These are phyloP conservation scores for Drosophila mercatorum DNA, from an alignment of 2,888 invertebrate species.

Conservation along the genomic window DNA sequence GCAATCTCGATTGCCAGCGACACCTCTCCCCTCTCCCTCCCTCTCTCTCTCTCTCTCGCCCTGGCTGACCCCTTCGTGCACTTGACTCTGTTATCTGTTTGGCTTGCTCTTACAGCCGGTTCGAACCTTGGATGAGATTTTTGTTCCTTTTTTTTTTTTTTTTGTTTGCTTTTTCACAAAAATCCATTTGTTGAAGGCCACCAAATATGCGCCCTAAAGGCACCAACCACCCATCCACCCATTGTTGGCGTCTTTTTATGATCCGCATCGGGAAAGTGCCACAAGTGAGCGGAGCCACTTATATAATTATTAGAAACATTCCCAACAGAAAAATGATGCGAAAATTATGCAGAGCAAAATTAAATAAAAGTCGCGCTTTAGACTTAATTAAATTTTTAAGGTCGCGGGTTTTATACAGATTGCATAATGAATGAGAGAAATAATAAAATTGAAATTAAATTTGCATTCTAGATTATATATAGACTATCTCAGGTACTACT, in stretches of 20 bases:
- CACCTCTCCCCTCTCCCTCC: not conserved
- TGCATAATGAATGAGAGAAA: not conserved
- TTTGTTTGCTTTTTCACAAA: constrained; percentile 19
- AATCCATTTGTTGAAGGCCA: constrained; percentile 58
- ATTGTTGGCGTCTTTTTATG: not conserved
- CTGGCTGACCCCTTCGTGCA: not conserved
- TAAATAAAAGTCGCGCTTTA: constrained; percentile 18
- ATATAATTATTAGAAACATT: constrained; percentile 38
- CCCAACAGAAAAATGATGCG: not conserved
- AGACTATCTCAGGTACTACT: not conserved
- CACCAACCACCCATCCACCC: constrained; percentile 3
- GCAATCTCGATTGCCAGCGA: constrained; percentile 40
- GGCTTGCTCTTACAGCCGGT: constrained; percentile 2
- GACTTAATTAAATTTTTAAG: not conserved
- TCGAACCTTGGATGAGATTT: constrained; percentile 32
- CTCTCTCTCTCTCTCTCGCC: too few relatives aligned
- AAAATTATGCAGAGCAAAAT: constrained; percentile 5
- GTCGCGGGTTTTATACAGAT: too few relatives aligned
- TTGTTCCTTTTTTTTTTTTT: not conserved
- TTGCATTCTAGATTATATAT: not conserved
- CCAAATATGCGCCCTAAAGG: constrained; percentile 14
- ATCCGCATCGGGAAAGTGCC: not conserved
- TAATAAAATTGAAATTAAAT: not conserved
- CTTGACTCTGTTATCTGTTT: constrained; percentile 43
- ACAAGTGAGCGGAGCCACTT: constrained; percentile 22